These are phyloP conservation scores for Takifugu bimaculatus DNA, from an alignment of 2,113 vertebrate genomes.

Conservation along the genomic window DNA sequence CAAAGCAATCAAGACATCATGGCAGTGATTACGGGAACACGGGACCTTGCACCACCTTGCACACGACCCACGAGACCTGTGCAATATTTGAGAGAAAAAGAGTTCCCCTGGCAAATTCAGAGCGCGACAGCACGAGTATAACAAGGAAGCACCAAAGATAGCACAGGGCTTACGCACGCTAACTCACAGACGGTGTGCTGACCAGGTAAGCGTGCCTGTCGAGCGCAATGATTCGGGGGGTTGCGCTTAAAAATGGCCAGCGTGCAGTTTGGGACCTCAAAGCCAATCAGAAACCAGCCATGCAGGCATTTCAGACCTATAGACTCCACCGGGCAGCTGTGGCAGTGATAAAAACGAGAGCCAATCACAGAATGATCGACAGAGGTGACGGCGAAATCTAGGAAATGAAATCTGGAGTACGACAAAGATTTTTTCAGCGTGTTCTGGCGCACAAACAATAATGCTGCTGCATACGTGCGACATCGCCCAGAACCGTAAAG, in stretches of 20 bases:
- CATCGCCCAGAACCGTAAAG: not conserved
- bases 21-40: constrained; percentile 8
- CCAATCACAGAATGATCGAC: constrained; percentile 5
- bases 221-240: constrained; percentile 26
- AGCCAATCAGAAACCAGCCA: constrained; percentile 53
- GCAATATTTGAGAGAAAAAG: not conserved
- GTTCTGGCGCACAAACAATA: not conserved
- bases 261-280: constrained; percentile 31
- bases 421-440: not conserved
- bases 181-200: not conserved
- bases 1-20: not conserved
- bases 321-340: constrained; percentile 40
- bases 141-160: not conserved
- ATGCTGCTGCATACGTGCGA: not conserved
- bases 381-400: constrained; percentile 5
- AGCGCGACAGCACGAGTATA: not conserved
- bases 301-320: constrained; percentile 45
- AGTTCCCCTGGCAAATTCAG: not conserved
- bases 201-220: constrained; percentile 11
- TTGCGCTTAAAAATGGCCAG: constrained; percentile 36
- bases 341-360: constrained; percentile 44
- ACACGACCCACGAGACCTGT: constrained; percentile 1
- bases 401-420: constrained; percentile 1
- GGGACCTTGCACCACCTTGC: not conserved
- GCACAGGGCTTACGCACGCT: not conserved